Conservation (phyloP, 64 coral and sea anemone genomes). For the Dendronephthya gigantea region DNA sequence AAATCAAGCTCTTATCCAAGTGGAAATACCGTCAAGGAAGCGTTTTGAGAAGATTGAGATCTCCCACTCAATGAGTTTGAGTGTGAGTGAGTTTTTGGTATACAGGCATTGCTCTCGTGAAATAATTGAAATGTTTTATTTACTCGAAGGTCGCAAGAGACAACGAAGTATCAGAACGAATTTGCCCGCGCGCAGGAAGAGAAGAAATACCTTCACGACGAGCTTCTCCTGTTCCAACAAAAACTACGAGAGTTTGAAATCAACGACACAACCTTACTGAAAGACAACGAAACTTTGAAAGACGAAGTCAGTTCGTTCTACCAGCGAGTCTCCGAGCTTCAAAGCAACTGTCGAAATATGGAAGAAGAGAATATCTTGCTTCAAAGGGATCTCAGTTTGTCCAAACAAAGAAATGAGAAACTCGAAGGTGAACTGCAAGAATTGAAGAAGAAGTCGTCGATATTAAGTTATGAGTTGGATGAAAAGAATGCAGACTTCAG, state of each 20-base stretch:
- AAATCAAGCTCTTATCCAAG: too few relatives aligned
- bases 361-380: not conserved
- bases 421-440: not conserved
- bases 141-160: not conserved
- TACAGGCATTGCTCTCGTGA: too few relatives aligned
- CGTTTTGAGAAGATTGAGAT: too few relatives aligned
- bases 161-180: not conserved
- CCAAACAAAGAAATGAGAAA: not conserved
- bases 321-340: not conserved
- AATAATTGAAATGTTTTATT: too few relatives aligned
- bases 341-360: not conserved
- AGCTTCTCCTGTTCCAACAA: not conserved
- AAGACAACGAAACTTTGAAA: not conserved
- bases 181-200: not conserved
- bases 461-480: not conserved
- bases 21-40: too few relatives aligned
- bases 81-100: too few relatives aligned
- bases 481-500: not conserved
- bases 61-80: too few relatives aligned
- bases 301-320: not conserved
- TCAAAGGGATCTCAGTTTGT: not conserved
- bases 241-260: constrained; percentile 14
- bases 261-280: not conserved
- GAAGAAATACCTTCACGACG: constrained; percentile 7
- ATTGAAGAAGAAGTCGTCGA: not conserved